Conservation (phyloP, 2,888 invertebrate species). For the Lucinisca nassula region DNA sequence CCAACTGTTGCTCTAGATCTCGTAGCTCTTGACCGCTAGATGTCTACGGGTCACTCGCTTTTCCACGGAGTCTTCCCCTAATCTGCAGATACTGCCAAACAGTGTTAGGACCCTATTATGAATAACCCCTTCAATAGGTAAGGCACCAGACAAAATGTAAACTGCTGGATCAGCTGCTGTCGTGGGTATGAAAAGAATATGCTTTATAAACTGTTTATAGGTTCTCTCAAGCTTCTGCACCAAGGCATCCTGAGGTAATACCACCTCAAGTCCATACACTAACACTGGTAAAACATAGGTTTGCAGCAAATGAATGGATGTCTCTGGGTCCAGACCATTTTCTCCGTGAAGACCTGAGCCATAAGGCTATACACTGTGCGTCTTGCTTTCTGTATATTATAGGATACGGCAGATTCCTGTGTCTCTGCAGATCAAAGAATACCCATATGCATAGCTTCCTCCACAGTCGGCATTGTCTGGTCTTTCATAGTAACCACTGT, state of each 20-base stretch:
- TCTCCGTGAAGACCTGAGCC: constrained; percentile 16
- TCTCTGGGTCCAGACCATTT: no score
- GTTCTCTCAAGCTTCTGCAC: constrained; percentile 2
- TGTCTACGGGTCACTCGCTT: constrained; percentile 14
- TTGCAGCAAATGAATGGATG: no score
- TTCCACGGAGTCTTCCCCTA: neutral
- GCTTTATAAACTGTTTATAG: constrained; percentile 13
- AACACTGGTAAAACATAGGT: no score
- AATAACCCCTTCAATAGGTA: constrained; percentile 21
- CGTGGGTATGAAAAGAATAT: neutral
- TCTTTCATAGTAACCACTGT: neutral
- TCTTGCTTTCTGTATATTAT: constrained; percentile 14
- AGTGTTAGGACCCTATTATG: constrained; percentile 6
- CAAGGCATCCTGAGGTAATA: neutral
- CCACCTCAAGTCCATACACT: no score
- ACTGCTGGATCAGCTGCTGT: no score
- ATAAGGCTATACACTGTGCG: constrained; percentile 8
- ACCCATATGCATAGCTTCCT: constrained; percentile 1
- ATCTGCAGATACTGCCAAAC: neutral
- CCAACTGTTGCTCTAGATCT: constrained; percentile 28
- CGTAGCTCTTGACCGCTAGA: neutral
- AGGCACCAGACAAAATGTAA: constrained; percentile 14
- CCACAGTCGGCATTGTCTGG: neutral
- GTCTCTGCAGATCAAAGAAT: neutral
- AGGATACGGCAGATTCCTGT: neutral